Evolutionary conservation across 1,140 invertebrate species (phyloP), one percentile per base, ranked within the genome.

Genomic region (Nymphalis io): DNA sequence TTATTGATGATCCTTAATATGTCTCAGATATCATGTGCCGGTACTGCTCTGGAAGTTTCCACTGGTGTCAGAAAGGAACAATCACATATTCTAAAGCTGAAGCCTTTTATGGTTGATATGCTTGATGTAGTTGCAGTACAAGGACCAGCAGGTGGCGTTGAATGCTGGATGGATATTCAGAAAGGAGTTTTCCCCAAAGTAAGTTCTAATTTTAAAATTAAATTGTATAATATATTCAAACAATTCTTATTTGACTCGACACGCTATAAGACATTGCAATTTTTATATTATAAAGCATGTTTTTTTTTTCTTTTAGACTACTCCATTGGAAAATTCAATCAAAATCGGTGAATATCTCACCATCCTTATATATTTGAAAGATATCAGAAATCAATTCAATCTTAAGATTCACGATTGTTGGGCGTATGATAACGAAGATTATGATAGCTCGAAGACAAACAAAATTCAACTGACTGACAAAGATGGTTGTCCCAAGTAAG

Each of bases 161-260:
- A 95, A 73, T 95, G 95, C 85, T 96, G 95, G 95, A 96, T 96
- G 95, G 95, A 96, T 72, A 95, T 96, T 63, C 94, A 95, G 67
- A 93, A 93, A 74, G 95, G 95, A 75, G 85, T 93, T 61, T 95
- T 93, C 80, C 95, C 95, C 44, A 94, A 95, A 82, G 93, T 95
- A 87, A 46, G 51, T 42, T 40, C 15, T 20, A 16, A 39, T 39
- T 44, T 60, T 15, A 3, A 11, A 13, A 57, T 57, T n/a, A n/a
- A n/a, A n/a, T n/a, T n/a, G n/a, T n/a, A n/a, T n/a, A n/a, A n/a
- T n/a, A n/a, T n/a, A n/a, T n/a, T n/a, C n/a, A n/a, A n/a, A n/a
- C n/a, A 27, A 44, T 13, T 4, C 3, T 44, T 60, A 18, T n/a
- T 27, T 18, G 13, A 60, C 10, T 38, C 48, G 13, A 10, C 4